Evolutionary conservation across 1,140 invertebrate species (phyloP).

Genomic region (Aphelenchoides avenae): DNA sequence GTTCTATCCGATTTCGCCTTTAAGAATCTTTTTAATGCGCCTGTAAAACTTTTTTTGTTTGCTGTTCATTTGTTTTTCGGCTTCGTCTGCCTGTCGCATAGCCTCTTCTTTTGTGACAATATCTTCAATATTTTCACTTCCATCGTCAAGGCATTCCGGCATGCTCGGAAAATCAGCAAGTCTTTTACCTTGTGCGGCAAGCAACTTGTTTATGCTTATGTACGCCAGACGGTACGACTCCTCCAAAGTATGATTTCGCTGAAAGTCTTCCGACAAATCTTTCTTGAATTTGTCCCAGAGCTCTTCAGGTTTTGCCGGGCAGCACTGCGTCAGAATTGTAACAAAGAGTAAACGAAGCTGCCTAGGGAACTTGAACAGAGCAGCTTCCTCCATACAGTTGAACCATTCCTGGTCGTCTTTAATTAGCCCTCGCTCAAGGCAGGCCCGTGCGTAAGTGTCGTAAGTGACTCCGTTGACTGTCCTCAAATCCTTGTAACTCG

Average conservation of each 20-base stretch:
- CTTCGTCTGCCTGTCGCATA: too few relatives aligned
- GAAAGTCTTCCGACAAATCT: slow-evolving; percentile 22
- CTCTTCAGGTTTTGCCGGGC: slow-evolving; percentile 13
- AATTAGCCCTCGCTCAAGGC: slow-evolving; percentile 19
- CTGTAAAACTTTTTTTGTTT: slow-evolving; percentile 21
- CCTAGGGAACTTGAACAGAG: slow-evolving; percentile 13
- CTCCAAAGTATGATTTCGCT: slow-evolving; percentile 10
- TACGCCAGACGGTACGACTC: neutral
- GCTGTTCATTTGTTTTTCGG: slow-evolving; percentile 33
- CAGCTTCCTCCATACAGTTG: slow-evolving; percentile 22
- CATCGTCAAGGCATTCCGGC: neutral
- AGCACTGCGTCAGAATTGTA: slow-evolving; percentile 18
- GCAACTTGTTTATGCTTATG: neutral
- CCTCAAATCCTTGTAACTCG: slow-evolving; percentile 20
- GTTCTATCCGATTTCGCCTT: neutral
- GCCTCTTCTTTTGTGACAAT: slow-evolving; percentile 27
- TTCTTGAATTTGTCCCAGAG: slow-evolving; percentile 24
- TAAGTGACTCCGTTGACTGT: slow-evolving; percentile 17
- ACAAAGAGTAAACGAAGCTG: slow-evolving; percentile 26
- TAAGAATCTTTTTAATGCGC: slow-evolving; percentile 3
- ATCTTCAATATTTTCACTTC: neutral
- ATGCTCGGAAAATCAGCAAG: neutral
- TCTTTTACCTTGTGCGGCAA: neutral
- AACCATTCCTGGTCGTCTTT: slow-evolving; percentile 25
- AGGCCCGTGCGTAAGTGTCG: slow-evolving; percentile 16